phyloP scores from a whole-genome alignment of 2,113 vertebrate genomes.

The Nicator chloris region DNA sequence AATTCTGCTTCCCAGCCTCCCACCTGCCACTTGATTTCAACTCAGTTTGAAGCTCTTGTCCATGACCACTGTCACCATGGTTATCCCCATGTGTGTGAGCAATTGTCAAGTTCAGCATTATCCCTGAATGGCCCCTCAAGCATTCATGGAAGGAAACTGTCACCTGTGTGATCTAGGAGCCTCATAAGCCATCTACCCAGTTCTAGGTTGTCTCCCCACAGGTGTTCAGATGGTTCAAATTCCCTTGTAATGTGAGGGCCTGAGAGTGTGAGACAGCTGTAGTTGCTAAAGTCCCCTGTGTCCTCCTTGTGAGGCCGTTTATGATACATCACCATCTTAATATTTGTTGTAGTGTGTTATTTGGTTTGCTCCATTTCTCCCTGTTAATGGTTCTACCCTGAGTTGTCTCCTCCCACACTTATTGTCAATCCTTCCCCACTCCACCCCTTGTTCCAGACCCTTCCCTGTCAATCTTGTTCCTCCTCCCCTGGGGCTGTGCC shows the following conservation, averaged over 20 bases:
- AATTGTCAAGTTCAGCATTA: not conserved
- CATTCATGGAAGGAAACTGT: not conserved
- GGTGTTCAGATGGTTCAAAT: not conserved
- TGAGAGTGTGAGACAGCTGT: not conserved
- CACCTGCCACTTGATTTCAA: not conserved
- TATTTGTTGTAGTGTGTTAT: no score
- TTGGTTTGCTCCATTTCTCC: no score
- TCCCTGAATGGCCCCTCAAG: not conserved
- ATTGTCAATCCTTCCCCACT: no score
- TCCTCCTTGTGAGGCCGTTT: rapidly evolving
- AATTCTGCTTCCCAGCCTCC: not conserved
- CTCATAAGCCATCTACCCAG: not conserved
- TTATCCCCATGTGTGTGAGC: not conserved
- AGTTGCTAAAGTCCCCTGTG: not conserved
- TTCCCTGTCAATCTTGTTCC: no score
- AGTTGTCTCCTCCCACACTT: no score
- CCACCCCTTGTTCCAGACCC: no score
- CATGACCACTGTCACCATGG: not conserved
- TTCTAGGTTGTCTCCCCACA: not conserved
- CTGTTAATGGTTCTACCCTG: no score
- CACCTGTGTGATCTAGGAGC: not conserved
- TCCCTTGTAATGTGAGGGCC: not conserved
- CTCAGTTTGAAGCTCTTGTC: not conserved
- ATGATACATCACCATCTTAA: rapidly evolving
- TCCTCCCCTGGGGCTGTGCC: no score